Conservation (phyloP, 2,113 vertebrate species). For the Acrocephalus arundinaceus region DNA sequence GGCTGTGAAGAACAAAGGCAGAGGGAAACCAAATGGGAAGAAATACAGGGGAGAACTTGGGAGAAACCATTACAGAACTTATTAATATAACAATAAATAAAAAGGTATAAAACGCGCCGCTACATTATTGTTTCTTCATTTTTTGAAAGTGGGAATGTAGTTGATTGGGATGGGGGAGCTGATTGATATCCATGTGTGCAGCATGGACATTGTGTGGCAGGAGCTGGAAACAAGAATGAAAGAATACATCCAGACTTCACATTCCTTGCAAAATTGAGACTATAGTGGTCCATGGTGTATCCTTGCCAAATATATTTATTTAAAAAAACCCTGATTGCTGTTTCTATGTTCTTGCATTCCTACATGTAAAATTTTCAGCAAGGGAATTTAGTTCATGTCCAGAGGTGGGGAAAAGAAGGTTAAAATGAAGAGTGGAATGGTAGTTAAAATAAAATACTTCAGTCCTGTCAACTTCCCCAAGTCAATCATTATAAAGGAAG, state of each 20-base stretch:
- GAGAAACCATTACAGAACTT: too few relatives aligned
- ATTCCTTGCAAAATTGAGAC: neutral
- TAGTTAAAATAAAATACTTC: neutral
- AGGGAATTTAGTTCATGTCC: neutral
- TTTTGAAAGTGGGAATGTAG: neutral
- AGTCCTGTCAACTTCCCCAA: neutral
- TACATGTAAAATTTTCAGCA: neutral
- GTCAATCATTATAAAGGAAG: neutral
- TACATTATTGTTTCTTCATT: neutral
- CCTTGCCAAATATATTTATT: neutral
- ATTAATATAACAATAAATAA: too few relatives aligned
- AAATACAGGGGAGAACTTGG: too few relatives aligned
- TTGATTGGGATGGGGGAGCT: neutral
- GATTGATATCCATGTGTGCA: neutral
- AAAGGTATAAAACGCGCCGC: too few relatives aligned
- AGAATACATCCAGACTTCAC: neutral
- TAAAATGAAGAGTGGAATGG: neutral
- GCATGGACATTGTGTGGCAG: neutral
- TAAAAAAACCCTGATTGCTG: neutral
- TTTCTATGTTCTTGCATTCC: neutral
- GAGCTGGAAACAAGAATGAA: neutral
- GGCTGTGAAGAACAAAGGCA: too few relatives aligned
- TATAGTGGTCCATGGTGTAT: fast-evolving
- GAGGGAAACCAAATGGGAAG: too few relatives aligned
- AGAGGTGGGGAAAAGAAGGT: neutral